Conservation (phyloP, 2,797 vertebrate species). For the Lutjanus campechanus region DNA sequence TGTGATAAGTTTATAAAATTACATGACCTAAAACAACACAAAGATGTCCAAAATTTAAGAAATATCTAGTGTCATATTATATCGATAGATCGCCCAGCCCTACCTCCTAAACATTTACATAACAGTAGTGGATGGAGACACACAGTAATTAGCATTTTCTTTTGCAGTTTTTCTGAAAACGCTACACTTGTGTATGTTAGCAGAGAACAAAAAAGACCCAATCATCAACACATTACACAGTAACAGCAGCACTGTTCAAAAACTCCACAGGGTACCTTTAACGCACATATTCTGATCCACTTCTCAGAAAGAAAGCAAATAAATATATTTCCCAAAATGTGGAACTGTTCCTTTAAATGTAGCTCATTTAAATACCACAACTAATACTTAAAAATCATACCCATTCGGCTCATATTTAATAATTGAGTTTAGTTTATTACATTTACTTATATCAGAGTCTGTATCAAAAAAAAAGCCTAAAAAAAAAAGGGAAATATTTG, state of each 20-base stretch:
- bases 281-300: background rate
- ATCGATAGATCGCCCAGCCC: no score
- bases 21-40: no score
- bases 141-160: background rate
- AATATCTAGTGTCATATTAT: no score
- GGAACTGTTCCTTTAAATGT: constrained; percentile 18
- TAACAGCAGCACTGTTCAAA: background rate
- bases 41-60: no score
- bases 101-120: background rate
- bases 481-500: no score
- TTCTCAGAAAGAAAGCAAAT: constrained; percentile 20
- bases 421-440: background rate
- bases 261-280: constrained; percentile 17
- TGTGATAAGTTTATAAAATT: no score
- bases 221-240: background rate
- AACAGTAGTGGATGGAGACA: background rate
- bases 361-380: constrained; percentile 34
- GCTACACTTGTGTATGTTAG: no score
- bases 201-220: background rate
- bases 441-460: no score
- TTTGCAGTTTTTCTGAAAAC: background rate
- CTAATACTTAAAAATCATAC: background rate
- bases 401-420: constrained; percentile 9
- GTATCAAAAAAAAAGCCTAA: no score
- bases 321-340: constrained; percentile 8